phyloP scores from a whole-genome alignment of 92 coral and sea anemone genomes.

The Epizoanthus scotinus region DNA sequence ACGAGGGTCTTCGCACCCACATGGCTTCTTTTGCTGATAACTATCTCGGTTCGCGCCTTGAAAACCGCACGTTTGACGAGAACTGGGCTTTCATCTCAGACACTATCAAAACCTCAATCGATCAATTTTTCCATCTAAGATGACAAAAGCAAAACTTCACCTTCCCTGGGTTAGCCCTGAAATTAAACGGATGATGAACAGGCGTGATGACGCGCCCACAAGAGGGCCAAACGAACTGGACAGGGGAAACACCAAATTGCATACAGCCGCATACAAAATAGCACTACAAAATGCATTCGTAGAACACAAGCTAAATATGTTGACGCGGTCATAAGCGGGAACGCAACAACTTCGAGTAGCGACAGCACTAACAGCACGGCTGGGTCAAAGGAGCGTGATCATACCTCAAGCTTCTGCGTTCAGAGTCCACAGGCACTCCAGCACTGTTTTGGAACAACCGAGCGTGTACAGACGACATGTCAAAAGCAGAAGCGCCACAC shows the following conservation, averaged over 20 bases:
- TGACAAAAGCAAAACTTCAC: neutral
- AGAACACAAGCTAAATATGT: conserved; percentile 26
- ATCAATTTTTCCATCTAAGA: conserved; percentile 2
- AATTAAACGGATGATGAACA: neutral
- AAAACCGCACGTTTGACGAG: conserved; percentile 39
- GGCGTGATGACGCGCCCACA: too few species aligned
- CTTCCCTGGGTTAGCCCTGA: neutral
- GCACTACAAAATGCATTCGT: conserved; percentile 16
- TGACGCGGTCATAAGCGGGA: conserved; percentile 24
- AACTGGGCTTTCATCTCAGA: conserved; percentile 45
- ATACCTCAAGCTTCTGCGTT: conserved; percentile 52
- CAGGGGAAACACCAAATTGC: too few species aligned
- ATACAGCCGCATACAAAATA: conserved; percentile 14
- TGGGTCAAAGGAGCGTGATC: conserved; percentile 54
- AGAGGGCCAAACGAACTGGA: too few species aligned
- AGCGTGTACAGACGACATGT: conserved; percentile 45
- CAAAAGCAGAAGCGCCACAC: conserved; percentile 50
- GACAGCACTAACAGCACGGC: conserved; percentile 18
- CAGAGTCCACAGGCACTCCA: conserved; percentile 49
- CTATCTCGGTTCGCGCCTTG: conserved; percentile 38
- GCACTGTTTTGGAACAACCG: conserved; percentile 51
- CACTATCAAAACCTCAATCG: conserved; percentile 25
- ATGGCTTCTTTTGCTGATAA: conserved; percentile 34
- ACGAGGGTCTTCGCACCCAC: conserved; percentile 23
- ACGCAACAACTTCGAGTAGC: conserved; percentile 28